These are phyloP conservation scores for Hirtodrosophila duncani DNA, from an alignment of 2,888 invertebrate species.

Conservation along the genomic window DNA sequence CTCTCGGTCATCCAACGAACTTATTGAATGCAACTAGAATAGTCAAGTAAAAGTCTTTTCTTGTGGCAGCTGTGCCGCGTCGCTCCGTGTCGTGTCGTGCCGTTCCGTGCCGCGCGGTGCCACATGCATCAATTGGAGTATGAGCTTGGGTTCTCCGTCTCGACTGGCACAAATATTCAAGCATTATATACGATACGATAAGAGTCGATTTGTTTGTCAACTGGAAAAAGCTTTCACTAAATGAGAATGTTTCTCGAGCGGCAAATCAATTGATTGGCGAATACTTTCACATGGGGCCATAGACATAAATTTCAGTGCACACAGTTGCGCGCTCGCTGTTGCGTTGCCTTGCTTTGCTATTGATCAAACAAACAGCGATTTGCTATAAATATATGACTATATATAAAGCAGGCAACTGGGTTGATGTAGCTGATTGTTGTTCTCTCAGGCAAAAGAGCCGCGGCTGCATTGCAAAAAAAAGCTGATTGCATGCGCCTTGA, in stretches of 20 bases:
- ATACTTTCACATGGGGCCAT: constrained; percentile 64
- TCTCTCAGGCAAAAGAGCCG: constrained; percentile 22
- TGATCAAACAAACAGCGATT: constrained; percentile 53
- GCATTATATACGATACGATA: constrained; percentile 1
- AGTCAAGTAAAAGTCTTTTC: constrained; percentile 50
- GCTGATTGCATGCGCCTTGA: constrained; percentile 49
- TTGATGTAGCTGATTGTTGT: constrained; percentile 24
- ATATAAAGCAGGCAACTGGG: constrained; percentile 40
- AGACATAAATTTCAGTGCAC: constrained; percentile 30
- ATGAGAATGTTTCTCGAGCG: constrained; percentile 49
- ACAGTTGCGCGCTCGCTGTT: too few species aligned
- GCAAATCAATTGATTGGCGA: constrained; percentile 36
- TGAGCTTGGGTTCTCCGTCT: too few species aligned
- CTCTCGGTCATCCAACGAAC: constrained; percentile 19
- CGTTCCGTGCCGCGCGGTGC: too few species aligned
- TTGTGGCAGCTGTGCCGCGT: too few species aligned
- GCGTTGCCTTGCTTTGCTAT: constrained; percentile 28
- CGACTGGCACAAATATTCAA: constrained; percentile 19
- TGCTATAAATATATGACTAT: constrained; percentile 12
- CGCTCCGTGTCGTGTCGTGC: constrained; percentile 8
- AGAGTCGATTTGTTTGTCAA: constrained; percentile 42
- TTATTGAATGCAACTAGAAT: constrained; percentile 39
- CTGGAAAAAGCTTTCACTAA: constrained; percentile 53
- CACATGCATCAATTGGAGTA: too few species aligned
- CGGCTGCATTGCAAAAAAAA: constrained; percentile 13